A percentile compares a stretch with the other conserved stretches of the same genome.
These are phyloP conservation scores for Astropecten irregularis DNA, from an alignment of 53 echinoderm and acorn worm genomes.

Conservation along the genomic window DNA sequence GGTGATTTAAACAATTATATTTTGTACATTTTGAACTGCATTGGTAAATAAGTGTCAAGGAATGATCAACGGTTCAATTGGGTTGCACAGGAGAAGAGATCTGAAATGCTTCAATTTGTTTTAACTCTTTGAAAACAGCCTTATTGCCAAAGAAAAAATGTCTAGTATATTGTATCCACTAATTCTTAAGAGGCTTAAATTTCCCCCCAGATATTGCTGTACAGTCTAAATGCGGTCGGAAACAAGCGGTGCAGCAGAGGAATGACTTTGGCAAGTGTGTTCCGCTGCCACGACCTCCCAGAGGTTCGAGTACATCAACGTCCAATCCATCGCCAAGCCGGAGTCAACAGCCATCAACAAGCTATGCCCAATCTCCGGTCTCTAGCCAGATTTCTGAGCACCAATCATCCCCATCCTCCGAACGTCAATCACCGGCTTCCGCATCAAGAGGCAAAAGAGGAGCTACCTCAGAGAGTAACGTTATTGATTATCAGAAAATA, in stretches of 20 bases:
- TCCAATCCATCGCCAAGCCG: not conserved
- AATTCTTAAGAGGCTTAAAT: not conserved
- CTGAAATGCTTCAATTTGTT: not conserved
- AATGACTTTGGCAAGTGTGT: not conserved
- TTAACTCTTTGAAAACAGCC: not conserved
- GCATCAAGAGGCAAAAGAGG: not conserved
- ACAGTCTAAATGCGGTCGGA: not conserved
- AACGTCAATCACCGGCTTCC: not conserved
- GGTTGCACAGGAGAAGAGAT: no score
- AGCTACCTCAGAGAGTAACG: not conserved
- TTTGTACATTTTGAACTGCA: no score
- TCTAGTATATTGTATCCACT: not conserved
- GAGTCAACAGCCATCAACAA: not conserved
- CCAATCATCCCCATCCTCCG: no score
- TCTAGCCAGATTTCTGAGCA: not conserved
- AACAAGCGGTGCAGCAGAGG: no score
- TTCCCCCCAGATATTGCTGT: slow-evolving; percentile 6
- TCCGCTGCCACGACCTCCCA: not conserved
- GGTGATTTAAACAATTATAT: no score
- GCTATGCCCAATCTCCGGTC: not conserved
- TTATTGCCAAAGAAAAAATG: not conserved
- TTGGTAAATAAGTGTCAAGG: no score
- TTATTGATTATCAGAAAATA: no score
- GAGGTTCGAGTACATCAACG: not conserved
- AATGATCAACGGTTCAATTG: no score